Conservation (phyloP, 2,797 vertebrate species). For the Danionella dracula region DNA sequence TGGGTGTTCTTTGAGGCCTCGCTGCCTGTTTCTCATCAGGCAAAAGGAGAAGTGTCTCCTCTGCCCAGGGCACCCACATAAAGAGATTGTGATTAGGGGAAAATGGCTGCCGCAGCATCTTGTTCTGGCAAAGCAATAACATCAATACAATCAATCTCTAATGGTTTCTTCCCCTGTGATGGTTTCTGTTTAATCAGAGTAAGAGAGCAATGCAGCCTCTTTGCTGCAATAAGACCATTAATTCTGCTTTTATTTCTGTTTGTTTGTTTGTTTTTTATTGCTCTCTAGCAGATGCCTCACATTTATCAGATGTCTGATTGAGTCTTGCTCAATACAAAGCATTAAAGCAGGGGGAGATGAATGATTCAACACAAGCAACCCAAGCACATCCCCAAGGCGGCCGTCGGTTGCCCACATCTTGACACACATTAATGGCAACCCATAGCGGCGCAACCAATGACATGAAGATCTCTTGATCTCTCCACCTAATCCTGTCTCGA, state of each 20-base stretch:
- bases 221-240: conserved; percentile 55
- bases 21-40: not conserved
- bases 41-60: conserved; percentile 14
- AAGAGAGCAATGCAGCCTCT: conserved; percentile 61
- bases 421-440: conserved; percentile 18
- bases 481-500: not conserved
- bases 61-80: conserved; percentile 25
- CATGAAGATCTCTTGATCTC: conserved; percentile 18
- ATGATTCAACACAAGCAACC: conserved; percentile 47
- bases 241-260: conserved; percentile 62
- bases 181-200: conserved; percentile 74
- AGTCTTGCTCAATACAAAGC: conserved; percentile 61
- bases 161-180: conserved; percentile 62
- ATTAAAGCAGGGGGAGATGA: conserved; percentile 52
- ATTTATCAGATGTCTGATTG: conserved; percentile 57
- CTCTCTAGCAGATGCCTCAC: conserved; percentile 57
- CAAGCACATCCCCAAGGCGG: conserved; percentile 17
- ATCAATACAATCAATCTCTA: conserved; percentile 66
- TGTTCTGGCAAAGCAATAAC: conserved; percentile 53
- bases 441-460: conserved; percentile 15
- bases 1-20: not conserved
- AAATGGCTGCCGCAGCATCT: conserved; percentile 38
- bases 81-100: conserved; percentile 19
- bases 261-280: conserved; percentile 58
- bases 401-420: not conserved